phyloP scores from a whole-genome alignment of 2,888 invertebrate species.

The Criorhina ranunculi region DNA sequence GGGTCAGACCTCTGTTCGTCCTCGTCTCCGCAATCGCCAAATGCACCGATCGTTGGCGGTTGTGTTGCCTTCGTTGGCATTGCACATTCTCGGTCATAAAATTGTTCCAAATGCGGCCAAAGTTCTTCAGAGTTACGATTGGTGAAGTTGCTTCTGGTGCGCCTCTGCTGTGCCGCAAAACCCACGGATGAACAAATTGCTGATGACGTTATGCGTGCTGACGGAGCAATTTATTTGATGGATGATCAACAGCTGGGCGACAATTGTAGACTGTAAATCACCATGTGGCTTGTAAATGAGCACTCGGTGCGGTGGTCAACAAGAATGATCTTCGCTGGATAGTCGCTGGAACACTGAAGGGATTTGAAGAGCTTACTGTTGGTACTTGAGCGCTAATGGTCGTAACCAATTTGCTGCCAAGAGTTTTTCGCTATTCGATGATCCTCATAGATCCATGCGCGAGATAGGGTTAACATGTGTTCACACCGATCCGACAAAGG shows the following conservation, averaged over 20 bases:
- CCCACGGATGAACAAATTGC: slow-evolving; percentile 57
- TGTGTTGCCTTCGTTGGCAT: slow-evolving; percentile 27
- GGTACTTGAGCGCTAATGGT: slow-evolving; percentile 38
- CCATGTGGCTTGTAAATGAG: slow-evolving; percentile 54
- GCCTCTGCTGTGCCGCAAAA: slow-evolving; percentile 16
- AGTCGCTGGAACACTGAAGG: slow-evolving; percentile 7
- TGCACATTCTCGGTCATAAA: slow-evolving; percentile 70
- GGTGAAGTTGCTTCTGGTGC: slow-evolving; percentile 51
- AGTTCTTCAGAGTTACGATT: slow-evolving; percentile 62
- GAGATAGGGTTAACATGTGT: slow-evolving; percentile 31
- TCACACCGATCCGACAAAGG: slow-evolving; percentile 29
- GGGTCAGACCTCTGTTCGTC: slow-evolving; percentile 69
- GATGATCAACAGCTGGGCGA: slow-evolving; percentile 69
- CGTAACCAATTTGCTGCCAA: slow-evolving; percentile 61
- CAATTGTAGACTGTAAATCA: slow-evolving; percentile 60
- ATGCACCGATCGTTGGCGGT: slow-evolving; percentile 26
- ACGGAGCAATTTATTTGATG: slow-evolving; percentile 71
- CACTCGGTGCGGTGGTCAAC: slow-evolving; percentile 42
- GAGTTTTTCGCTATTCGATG: slow-evolving; percentile 38
- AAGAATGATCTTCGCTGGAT: slow-evolving; percentile 6
- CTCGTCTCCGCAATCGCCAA: slow-evolving; percentile 41
- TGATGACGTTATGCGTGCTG: slow-evolving; percentile 72
- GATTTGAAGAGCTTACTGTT: slow-evolving; percentile 22
- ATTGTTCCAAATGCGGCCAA: slow-evolving; percentile 64
- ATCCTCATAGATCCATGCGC: slow-evolving; percentile 58